Conservation (phyloP, 1,140 invertebrate genomes). For the Sipha flava region DNA sequence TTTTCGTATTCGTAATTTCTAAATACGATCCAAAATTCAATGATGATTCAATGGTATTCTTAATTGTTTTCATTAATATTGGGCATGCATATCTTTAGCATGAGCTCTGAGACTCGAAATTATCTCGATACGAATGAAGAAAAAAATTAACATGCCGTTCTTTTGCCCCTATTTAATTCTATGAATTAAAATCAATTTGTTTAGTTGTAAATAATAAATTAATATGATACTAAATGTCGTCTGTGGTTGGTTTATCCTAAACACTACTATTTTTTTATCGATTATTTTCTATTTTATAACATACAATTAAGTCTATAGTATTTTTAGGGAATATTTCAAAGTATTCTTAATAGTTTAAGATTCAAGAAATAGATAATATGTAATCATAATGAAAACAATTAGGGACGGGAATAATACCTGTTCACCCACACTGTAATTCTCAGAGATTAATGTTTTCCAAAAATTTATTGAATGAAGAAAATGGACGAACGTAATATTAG, state of each 20-base stretch:
- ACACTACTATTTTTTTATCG: neutral
- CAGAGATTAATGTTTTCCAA: slow-evolving; percentile 22
- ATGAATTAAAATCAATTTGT: neutral
- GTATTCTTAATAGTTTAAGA: neutral
- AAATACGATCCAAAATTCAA: too few species aligned
- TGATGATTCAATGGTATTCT: too few species aligned
- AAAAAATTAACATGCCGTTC: too few species aligned
- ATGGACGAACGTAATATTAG: slow-evolving; percentile 1
- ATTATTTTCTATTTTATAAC: neutral
- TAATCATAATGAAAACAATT: slow-evolving; percentile 30
- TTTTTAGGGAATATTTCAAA: neutral
- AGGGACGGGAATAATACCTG: slow-evolving; percentile 32
- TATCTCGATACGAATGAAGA: too few species aligned
- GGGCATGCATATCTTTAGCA: too few species aligned
- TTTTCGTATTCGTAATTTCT: neutral
- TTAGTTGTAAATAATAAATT: neutral
- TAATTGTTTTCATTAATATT: too few species aligned
- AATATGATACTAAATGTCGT: neutral
- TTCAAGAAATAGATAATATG: neutral
- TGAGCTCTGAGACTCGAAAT: too few species aligned
- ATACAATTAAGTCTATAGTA: too few species aligned
- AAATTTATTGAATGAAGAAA: slow-evolving; percentile 24
- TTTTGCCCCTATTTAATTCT: neutral
- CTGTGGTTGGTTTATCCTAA: neutral
- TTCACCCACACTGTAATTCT: slow-evolving; percentile 29